These are phyloP conservation scores for Knipowitschia caucasica DNA, from an alignment of 2,797 vertebrate genomes.

Conservation along the genomic window DNA sequence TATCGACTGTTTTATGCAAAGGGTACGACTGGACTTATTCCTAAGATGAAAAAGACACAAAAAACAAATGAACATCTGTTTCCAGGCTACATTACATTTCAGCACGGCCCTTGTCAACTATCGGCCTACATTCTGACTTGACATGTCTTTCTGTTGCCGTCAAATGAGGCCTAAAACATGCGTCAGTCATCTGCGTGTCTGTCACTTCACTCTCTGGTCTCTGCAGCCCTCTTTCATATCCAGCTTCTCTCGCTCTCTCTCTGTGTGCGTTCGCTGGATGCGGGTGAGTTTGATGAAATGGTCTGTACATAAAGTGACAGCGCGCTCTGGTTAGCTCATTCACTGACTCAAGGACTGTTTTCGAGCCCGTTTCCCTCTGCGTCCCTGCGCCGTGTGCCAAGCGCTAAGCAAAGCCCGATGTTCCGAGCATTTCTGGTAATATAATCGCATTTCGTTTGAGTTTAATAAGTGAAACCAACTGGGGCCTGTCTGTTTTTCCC, in stretches of 20 bases:
- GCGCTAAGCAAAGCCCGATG: constrained; percentile 67
- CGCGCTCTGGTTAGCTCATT: constrained; percentile 56
- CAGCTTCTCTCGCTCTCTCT: background rate
- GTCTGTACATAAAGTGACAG: constrained; percentile 44
- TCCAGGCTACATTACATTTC: background rate
- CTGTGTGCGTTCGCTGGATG: constrained; percentile 10
- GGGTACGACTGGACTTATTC: too few species aligned
- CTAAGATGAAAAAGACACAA: background rate
- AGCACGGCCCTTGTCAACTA: background rate
- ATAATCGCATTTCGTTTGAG: constrained; percentile 67
- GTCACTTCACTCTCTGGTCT: background rate
- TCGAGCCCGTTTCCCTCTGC: constrained; percentile 29
- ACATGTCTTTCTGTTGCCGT: background rate
- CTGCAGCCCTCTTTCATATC: background rate
- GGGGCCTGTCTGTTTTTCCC: constrained; percentile 29
- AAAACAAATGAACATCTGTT: background rate
- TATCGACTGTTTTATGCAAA: too few species aligned
- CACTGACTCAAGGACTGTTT: constrained; percentile 56
- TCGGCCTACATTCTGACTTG: background rate
- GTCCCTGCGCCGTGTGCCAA: constrained; percentile 52
- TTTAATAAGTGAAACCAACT: constrained; percentile 72
- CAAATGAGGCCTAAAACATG: constrained; percentile 8
- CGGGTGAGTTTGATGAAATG: constrained; percentile 32
- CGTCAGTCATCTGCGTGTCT: background rate
- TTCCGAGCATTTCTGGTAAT: constrained; percentile 68